A percentile compares a stretch with the other conserved stretches of the same genome.
These are phyloP conservation scores for Cydia fagiglandana DNA, from an alignment of 1,140 invertebrate genomes.

Conservation along the genomic window DNA sequence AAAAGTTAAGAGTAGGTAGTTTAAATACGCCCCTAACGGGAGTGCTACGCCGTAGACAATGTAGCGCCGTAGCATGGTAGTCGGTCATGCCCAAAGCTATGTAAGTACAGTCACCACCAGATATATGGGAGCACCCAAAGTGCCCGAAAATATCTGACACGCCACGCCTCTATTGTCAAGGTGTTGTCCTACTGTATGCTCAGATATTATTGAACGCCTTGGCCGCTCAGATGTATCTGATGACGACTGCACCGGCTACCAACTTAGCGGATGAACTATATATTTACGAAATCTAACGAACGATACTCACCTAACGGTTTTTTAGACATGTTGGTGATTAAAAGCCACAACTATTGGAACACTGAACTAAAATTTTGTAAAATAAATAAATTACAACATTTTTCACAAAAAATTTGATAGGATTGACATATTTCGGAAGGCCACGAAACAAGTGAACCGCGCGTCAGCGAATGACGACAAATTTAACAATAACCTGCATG, in stretches of 20 bases:
- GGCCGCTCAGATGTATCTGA: too few species aligned
- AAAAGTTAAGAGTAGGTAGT: too few species aligned
- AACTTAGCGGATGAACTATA: neutral
- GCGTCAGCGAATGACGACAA: neutral
- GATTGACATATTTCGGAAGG: constrained; percentile 26
- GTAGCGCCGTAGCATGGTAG: neutral
- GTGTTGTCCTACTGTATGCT: too few species aligned
- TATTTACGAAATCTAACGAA: constrained; percentile 41
- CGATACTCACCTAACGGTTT: constrained; percentile 60
- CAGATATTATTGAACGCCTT: too few species aligned
- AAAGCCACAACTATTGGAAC: neutral
- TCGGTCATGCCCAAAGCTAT: too few species aligned
- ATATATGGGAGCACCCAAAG: too few species aligned
- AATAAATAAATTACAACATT: neutral
- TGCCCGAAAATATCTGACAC: too few species aligned
- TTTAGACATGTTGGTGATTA: constrained; percentile 49
- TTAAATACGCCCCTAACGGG: too few species aligned
- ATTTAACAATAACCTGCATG: neutral
- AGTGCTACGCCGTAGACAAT: neutral
- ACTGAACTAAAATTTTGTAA: constrained; percentile 8
- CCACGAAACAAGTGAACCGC: constrained; percentile 26
- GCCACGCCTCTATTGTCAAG: too few species aligned
- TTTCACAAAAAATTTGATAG: neutral
- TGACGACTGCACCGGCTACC: too few species aligned
- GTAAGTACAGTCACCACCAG: too few species aligned